These are phyloP conservation scores for Ptychadena robeensis DNA, from an alignment of 2,797 vertebrate genomes.

Conservation along the genomic window DNA sequence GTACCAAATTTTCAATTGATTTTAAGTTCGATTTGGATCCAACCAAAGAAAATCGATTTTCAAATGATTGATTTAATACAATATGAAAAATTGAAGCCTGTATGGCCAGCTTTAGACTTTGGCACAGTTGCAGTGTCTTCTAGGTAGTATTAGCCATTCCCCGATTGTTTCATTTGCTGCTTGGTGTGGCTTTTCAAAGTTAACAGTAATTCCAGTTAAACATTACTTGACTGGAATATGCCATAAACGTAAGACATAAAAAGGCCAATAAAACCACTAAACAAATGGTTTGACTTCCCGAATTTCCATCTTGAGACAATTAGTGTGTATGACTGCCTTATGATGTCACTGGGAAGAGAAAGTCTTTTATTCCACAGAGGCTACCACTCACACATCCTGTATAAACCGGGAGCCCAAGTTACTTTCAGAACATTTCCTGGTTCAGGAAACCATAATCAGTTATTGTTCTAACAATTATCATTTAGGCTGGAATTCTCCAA, in stretches of 20 bases:
- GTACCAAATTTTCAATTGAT: no score
- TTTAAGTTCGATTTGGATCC: no score
- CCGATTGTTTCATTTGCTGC: not conserved
- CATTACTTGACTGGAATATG: slow-evolving; percentile 32
- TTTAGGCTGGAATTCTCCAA: slow-evolving; percentile 43
- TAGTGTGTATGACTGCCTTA: slow-evolving; percentile 48
- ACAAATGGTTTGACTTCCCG: slow-evolving; percentile 49
- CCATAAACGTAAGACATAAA: slow-evolving; percentile 40
- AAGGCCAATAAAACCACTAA: slow-evolving; percentile 45
- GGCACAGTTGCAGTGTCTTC: not conserved
- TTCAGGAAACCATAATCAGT: slow-evolving; percentile 52
- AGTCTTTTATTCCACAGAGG: slow-evolving; percentile 35
- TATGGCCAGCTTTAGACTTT: no score
- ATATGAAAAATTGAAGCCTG: no score
- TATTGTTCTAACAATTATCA: slow-evolving; percentile 37
- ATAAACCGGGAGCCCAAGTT: slow-evolving; percentile 39
- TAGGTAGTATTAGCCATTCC: not conserved
- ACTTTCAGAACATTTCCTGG: slow-evolving; percentile 56
- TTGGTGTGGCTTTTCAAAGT: not conserved
- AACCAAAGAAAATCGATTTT: no score
- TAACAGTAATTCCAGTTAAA: slow-evolving; percentile 38
- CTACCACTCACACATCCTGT: slow-evolving; percentile 44
- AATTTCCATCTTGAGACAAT: slow-evolving; percentile 59
- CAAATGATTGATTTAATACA: no score
- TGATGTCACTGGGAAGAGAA: slow-evolving; percentile 49